Conservation (phyloP, 2,113 vertebrate genomes). For the Paedocypris sp. region DNA sequence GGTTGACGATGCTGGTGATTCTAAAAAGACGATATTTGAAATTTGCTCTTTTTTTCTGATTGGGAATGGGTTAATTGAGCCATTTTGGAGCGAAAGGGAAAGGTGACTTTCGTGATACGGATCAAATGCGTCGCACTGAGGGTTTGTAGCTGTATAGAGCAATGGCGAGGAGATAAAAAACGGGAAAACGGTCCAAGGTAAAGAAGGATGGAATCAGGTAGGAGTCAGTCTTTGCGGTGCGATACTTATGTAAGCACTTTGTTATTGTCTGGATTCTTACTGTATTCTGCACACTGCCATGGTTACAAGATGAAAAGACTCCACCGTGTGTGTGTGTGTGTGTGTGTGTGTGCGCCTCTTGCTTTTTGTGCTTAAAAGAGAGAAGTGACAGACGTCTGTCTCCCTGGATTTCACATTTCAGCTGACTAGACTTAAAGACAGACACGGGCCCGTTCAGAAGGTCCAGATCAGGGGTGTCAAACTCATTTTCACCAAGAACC, state of each 20-base stretch:
- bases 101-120: too few relatives aligned
- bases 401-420: conserved; percentile 26
- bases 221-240: conserved; percentile 49
- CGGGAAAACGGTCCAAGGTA: conserved; percentile 20
- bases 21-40: too few relatives aligned
- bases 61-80: too few relatives aligned
- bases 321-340: conserved; percentile 11
- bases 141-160: too few relatives aligned
- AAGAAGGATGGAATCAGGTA: conserved; percentile 43
- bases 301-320: conserved; percentile 47
- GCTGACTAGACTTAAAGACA: conserved; percentile 4
- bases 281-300: conserved; percentile 60
- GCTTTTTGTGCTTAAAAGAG: conserved; percentile 11
- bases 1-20: too few relatives aligned
- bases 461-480: too few relatives aligned
- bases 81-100: too few relatives aligned
- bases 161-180: background rate
- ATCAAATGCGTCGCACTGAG: too few relatives aligned
- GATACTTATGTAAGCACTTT: conserved; percentile 64
- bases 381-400: conserved; percentile 22
- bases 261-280: conserved; percentile 58
- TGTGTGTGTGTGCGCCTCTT: background rate
- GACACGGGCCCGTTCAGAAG: background rate
- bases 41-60: too few relatives aligned
- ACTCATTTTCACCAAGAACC: too few relatives aligned